Conservation (phyloP, 2,113 vertebrate genomes). For the Castor canadensis region DNA sequence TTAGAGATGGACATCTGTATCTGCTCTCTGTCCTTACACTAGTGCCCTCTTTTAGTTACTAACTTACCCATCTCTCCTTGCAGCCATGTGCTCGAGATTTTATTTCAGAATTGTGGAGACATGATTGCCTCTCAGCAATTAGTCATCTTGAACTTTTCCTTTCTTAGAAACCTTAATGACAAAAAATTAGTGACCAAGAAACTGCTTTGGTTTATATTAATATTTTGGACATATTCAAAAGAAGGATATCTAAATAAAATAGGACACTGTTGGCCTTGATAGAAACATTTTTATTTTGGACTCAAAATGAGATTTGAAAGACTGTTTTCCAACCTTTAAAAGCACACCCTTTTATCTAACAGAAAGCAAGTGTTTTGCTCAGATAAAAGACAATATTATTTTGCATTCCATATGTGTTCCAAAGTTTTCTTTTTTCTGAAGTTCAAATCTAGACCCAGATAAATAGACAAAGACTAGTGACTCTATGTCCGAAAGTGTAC, state of each 20-base stretch:
- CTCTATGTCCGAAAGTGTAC: neutral
- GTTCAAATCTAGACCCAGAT: neutral
- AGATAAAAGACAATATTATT: neutral
- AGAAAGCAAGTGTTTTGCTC: neutral
- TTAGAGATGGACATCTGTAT: too few species aligned
- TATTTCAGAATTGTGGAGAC: too few species aligned
- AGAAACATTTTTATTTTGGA: conserved; percentile 1
- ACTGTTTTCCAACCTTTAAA: neutral
- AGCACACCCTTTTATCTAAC: neutral
- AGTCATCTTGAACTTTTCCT: too few species aligned
- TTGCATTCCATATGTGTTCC: neutral
- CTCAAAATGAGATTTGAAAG: neutral
- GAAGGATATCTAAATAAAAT: neutral
- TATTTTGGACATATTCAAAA: neutral
- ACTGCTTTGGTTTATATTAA: neutral
- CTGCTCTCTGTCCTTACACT: too few species aligned
- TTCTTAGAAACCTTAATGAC: neutral
- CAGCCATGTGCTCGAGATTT: too few species aligned
- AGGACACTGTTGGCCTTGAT: neutral
- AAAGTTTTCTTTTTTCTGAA: neutral
- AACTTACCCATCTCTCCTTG: too few species aligned
- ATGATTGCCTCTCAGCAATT: too few species aligned
- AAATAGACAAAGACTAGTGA: neutral
- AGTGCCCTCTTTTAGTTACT: too few species aligned
- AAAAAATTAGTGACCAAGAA: neutral